Evolutionary conservation across 1,140 invertebrate genomes (phyloP), one percentile per base, ranked within the genome.

Genomic region (Gonatopus flavifemur): DNA sequence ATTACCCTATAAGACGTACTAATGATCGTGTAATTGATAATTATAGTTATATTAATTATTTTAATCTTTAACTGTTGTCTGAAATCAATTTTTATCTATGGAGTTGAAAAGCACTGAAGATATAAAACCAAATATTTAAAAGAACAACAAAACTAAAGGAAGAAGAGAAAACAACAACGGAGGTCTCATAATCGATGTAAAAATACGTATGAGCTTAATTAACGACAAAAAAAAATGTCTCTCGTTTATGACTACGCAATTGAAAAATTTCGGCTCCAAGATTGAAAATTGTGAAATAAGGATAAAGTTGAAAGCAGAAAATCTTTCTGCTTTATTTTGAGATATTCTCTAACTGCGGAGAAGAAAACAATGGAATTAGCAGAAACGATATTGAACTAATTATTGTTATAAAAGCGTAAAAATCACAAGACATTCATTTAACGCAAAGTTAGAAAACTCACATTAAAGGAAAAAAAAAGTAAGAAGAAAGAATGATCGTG

Each of bases 21-120:
- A 69, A 69, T 69, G 57, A 52, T 67, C 64, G 64, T 65, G 66
- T 69, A 70, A 68, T 69, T 64, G 57, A 71, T 74, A 69, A 71
- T 72, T 74, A 69, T 70, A 72, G 72, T 74, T 74, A 74, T n/a
- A n/a, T 62, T 74, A 72, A 72, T 76, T 69, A 71, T 76, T 74
- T 74, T 72, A 72, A 74, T 67, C 70, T 75, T 70, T 68, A 74
- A 73, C 67, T 71, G 72, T 75, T 75, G 69, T 72, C 64, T 64
- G 60, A 76, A 70, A 73, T 67, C 69, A 69, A 70, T 76, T 76
- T 76, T 74, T 73, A 73, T 74, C 71, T 73, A 16, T 61, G 59
- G 59, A 57, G 58, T 62, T 57, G 45, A 59, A 49, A 13, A 5
- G n/a, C n/a, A n/a, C n/a, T n/a, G n/a, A n/a, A n/a, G n/a, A n/a